Evolutionary conservation across 2,888 invertebrate genomes (phyloP).

Genomic region (Caenorhabditis sinica): DNA sequence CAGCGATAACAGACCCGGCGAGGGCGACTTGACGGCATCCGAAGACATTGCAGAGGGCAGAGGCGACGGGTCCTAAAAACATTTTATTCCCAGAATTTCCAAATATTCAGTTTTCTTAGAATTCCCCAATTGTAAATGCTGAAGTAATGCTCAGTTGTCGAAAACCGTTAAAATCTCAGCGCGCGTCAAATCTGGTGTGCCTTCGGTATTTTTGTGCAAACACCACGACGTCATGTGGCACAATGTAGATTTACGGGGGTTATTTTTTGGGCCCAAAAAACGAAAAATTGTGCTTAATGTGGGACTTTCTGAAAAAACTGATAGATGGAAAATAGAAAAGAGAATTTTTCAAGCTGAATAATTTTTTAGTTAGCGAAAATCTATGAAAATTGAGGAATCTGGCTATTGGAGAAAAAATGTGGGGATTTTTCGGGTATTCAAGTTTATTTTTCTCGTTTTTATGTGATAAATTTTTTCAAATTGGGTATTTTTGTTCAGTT

Average conservation of each 20-base stretch:
- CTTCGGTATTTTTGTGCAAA: background rate
- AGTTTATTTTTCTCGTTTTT: too few species aligned
- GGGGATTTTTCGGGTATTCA: too few species aligned
- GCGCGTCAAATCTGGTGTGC: background rate
- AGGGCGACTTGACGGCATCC: slow-evolving; percentile 95
- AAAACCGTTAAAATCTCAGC: too few species aligned
- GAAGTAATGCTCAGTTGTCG: too few species aligned
- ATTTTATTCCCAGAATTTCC: too few species aligned
- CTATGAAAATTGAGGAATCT: too few species aligned
- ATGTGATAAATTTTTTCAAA: too few species aligned
- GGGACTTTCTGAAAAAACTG: background rate
- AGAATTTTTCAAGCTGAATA: too few species aligned
- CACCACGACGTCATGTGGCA: slow-evolving; percentile 1
- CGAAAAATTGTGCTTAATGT: background rate
- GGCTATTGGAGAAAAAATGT: too few species aligned
- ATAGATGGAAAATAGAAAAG: background rate
- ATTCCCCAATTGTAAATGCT: too few species aligned
- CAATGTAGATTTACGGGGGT: background rate
- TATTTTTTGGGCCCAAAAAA: background rate
- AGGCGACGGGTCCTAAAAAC: slow-evolving; percentile 93
- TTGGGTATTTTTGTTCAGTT: too few species aligned
- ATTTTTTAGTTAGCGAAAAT: background rate
- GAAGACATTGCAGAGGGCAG: slow-evolving; percentile 95
- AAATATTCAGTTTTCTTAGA: too few species aligned
- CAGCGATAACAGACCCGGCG: slow-evolving; percentile 89